Percentiles rank a stretch among this genome's conserved stretches.
Conservation (phyloP, 2,797 vertebrate genomes). For the Tragelaphus oryx region DNA sequence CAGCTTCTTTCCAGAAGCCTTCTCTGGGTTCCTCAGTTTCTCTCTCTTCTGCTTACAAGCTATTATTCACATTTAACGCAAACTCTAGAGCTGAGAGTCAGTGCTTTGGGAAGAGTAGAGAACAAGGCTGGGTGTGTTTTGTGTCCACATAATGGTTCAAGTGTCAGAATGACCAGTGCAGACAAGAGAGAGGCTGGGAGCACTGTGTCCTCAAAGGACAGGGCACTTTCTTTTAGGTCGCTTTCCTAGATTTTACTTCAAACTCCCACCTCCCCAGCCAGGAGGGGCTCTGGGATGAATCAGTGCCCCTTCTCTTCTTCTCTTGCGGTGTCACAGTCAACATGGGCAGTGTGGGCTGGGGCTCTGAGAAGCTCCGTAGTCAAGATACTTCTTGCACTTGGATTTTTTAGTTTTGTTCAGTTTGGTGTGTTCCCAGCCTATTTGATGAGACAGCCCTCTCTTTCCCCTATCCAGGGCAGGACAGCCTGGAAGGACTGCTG, state of each 20-base stretch:
- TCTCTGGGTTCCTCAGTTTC: not conserved
- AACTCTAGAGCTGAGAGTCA: not conserved
- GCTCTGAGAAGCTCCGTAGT: not conserved
- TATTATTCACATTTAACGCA: not conserved
- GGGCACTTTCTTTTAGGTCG: rapidly evolving
- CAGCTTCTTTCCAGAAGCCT: not conserved
- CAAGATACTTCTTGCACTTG: not conserved
- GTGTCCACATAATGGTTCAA: rapidly evolving
- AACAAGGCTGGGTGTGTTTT: not conserved
- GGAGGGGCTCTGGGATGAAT: not conserved
- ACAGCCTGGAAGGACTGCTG: rapidly evolving
- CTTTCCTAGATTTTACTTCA: not conserved
- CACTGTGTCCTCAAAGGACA: not conserved
- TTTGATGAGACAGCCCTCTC: rapidly evolving
- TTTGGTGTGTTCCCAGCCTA: not conserved
- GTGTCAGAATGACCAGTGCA: rapidly evolving
- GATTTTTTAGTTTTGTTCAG: not conserved
- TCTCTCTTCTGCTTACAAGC: not conserved
- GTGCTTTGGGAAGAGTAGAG: not conserved
- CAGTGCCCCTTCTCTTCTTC: not conserved
- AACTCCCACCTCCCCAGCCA: rapidly evolving
- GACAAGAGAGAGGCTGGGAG: rapidly evolving
- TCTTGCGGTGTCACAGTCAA: not conserved
- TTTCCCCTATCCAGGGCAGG: rapidly evolving
- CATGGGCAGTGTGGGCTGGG: not conserved